A percentile compares a stretch with the other conserved stretches of the same genome.
Conservation (phyloP, 2,888 invertebrate species). For the Syritta pipiens region DNA sequence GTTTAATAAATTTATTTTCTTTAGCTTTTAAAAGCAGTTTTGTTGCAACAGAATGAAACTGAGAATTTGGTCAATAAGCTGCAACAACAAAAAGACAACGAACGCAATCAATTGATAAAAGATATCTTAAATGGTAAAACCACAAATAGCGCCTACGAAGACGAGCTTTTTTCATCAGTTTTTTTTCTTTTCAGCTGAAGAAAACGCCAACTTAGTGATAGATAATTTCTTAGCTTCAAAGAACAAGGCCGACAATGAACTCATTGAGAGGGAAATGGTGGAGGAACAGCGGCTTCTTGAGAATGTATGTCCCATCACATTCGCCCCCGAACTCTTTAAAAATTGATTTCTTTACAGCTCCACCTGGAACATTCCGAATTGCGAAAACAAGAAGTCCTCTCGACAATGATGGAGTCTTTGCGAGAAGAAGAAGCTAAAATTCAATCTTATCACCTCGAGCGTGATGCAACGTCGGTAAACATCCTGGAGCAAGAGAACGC, state of each 20-base stretch:
- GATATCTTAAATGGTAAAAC: slow-evolving; percentile 81
- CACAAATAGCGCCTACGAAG: no score
- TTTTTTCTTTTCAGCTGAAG: slow-evolving; percentile 81
- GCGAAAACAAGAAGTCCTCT: slow-evolving; percentile 84
- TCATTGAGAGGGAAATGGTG: slow-evolving; percentile 84
- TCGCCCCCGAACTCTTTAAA: slow-evolving; percentile 76
- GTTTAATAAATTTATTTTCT: neutral
- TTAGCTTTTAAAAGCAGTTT: slow-evolving; percentile 80
- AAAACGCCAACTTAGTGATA: slow-evolving; percentile 84
- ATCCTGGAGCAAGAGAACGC: slow-evolving; percentile 85
- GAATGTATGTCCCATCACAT: slow-evolving; percentile 74
- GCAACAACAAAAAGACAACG: slow-evolving; percentile 84
- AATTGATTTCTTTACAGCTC: slow-evolving; percentile 54
- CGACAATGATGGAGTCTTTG: slow-evolving; percentile 85
- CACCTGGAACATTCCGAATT: slow-evolving; percentile 80
- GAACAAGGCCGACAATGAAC: slow-evolving; percentile 82
- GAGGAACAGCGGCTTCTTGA: slow-evolving; percentile 85
- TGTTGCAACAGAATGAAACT: slow-evolving; percentile 82
- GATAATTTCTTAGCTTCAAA: slow-evolving; percentile 83
- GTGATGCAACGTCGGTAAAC: slow-evolving; percentile 81
- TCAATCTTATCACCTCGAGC: slow-evolving; percentile 82
- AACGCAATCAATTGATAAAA: slow-evolving; percentile 82
- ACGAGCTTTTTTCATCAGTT: neutral
- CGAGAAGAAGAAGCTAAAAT: slow-evolving; percentile 84
- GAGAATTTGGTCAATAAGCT: slow-evolving; percentile 85